phyloP scores from a whole-genome alignment of 1,140 invertebrate genomes.

The Ips nitidus region DNA sequence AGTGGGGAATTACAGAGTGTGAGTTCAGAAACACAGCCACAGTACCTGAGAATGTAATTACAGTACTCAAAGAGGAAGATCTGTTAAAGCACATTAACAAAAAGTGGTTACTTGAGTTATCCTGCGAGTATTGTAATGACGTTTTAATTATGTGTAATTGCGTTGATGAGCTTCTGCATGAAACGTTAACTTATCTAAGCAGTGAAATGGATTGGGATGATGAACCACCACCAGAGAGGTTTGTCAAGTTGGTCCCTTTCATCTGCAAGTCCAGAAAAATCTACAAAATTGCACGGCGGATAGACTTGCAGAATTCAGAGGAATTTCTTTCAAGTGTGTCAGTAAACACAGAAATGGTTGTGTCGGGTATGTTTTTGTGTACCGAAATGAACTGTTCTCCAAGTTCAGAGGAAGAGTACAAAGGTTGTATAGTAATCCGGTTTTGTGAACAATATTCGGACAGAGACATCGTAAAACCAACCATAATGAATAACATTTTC shows the following conservation, averaged over 20 bases:
- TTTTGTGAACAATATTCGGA: conserved; percentile 36
- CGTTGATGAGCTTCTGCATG: conserved; percentile 26
- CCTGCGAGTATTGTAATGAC: conserved; percentile 34
- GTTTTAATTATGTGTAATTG: conserved; percentile 20
- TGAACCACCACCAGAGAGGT: neutral
- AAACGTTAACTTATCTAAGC: conserved; percentile 25
- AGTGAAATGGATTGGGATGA: conserved; percentile 20
- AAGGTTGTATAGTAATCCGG: conserved; percentile 30
- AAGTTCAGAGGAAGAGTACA: conserved; percentile 17
- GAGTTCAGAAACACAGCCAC: conserved; percentile 49
- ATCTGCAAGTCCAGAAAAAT: conserved; percentile 35
- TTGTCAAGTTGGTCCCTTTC: conserved; percentile 24
- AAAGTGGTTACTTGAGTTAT: conserved; percentile 19
- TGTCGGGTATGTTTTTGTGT: conserved; percentile 38
- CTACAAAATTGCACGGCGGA: conserved; percentile 40
- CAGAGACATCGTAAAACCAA: conserved; percentile 31
- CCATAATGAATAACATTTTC: conserved; percentile 32
- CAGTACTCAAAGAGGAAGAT: conserved; percentile 52
- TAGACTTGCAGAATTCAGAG: conserved; percentile 34
- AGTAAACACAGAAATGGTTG: conserved; percentile 30
- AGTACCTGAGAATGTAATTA: conserved; percentile 51
- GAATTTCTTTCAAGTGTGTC: conserved; percentile 34
- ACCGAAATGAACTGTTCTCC: conserved; percentile 35
- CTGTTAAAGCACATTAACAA: conserved; percentile 36
- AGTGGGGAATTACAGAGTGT: conserved; percentile 57